A percentile compares a stretch with the other conserved stretches of the same genome.
phyloP scores from a whole-genome alignment of 1,140 invertebrate genomes.

The Branchinecta lindahli region DNA sequence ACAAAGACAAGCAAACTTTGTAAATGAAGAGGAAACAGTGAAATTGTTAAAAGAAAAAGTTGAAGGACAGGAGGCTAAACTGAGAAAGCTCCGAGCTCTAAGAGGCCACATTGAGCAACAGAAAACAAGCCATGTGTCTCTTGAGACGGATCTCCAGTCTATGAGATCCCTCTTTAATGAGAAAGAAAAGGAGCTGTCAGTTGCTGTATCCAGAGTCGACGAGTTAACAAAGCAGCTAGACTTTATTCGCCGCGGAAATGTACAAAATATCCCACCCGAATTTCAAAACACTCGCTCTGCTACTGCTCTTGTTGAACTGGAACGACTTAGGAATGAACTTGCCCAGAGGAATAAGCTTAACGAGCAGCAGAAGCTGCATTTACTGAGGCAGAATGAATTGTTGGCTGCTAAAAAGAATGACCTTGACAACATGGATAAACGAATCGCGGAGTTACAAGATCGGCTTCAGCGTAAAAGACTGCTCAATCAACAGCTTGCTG shows the following conservation, averaged over 20 bases:
- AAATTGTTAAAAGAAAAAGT: conserved; percentile 72
- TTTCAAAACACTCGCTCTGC: conserved; percentile 45
- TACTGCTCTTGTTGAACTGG: conserved; percentile 57
- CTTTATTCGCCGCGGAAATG: conserved; percentile 52
- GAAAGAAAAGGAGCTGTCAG: conserved; percentile 86
- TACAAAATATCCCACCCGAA: conserved; percentile 36
- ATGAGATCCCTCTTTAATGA: conserved; percentile 90
- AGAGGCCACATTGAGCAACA: conserved; percentile 81
- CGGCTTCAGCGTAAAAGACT: conserved; percentile 70
- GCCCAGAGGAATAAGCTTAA: conserved; percentile 65
- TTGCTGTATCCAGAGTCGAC: conserved; percentile 89
- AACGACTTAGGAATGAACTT: conserved; percentile 67
- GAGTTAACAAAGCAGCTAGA: conserved; percentile 84
- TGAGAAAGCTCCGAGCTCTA: conserved; percentile 70
- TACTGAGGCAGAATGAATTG: conserved; percentile 69
- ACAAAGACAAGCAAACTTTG: background rate
- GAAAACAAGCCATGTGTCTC: conserved; percentile 70
- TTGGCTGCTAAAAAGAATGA: conserved; percentile 60
- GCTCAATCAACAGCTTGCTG: conserved; percentile 65
- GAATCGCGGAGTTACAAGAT: conserved; percentile 82
- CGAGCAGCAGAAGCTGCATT: conserved; percentile 74
- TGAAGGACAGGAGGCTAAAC: conserved; percentile 81
- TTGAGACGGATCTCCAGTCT: conserved; percentile 89
- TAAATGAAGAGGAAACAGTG: conserved; percentile 68
- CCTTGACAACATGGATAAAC: conserved; percentile 60